A percentile compares a stretch with the other conserved stretches of the same genome.
phyloP scores from a whole-genome alignment of 2,888 invertebrate species.

The Lingula anatina region DNA sequence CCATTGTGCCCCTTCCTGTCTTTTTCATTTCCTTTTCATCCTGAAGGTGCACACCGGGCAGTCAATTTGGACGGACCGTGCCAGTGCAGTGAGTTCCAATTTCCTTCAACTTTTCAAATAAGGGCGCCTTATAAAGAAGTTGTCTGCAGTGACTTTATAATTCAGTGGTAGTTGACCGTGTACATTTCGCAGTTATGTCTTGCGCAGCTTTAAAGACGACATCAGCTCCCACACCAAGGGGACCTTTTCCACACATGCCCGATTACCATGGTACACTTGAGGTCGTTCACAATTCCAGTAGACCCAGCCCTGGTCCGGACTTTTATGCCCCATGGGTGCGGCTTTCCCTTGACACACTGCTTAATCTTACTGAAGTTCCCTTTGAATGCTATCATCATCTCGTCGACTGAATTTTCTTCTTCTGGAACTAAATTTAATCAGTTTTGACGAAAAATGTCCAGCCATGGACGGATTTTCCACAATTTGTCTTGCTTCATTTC shows the following conservation, averaged over 20 bases:
- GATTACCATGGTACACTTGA: neutral
- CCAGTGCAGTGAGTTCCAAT: constrained; percentile 8
- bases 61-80: constrained; percentile 4
- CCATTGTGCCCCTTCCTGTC: neutral
- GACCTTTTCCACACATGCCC: neutral
- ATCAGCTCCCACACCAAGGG: neutral
- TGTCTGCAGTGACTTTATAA: constrained; percentile 13
- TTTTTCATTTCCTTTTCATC: neutral
- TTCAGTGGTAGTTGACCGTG: constrained; percentile 3
- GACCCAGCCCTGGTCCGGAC: neutral
- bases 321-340: neutral
- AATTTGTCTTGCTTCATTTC: neutral
- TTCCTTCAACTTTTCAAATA: constrained; percentile 7
- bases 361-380: neutral
- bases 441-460: neutral
- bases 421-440: neutral
- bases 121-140: constrained; percentile 7
- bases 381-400: neutral
- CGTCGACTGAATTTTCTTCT: neutral
- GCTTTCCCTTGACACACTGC: neutral
- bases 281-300: neutral
- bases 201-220: neutral
- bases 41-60: neutral
- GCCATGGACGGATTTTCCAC: neutral
- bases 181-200: neutral